A percentile compares a stretch with the other conserved stretches of the same genome.
phyloP scores from a whole-genome alignment of 2,113 vertebrate genomes.

The Neopipo cinnamomea region DNA sequence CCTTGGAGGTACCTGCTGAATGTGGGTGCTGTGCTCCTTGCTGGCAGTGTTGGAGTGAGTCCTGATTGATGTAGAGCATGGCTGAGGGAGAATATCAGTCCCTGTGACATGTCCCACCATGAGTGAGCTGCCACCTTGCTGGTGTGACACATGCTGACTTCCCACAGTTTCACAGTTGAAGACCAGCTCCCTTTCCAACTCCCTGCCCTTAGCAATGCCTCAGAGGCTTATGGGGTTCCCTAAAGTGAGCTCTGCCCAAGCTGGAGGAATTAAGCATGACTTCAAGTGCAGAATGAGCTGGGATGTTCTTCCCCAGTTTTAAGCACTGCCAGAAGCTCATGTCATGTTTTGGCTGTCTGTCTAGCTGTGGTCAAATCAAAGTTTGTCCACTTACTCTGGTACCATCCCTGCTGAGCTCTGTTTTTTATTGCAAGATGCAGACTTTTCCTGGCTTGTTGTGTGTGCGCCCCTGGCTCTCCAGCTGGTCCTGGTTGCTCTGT shows the following conservation, averaged over 20 bases:
- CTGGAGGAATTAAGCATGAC: background rate
- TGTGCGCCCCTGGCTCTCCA: background rate
- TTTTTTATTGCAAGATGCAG: background rate
- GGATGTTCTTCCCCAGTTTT: background rate
- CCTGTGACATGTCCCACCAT: background rate
- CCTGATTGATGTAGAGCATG: background rate
- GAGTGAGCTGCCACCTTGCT: background rate
- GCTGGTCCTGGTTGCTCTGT: background rate
- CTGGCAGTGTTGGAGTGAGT: background rate
- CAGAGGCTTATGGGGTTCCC: background rate
- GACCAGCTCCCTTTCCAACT: background rate
- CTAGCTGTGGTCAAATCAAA: background rate
- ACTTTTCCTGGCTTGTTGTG: background rate
- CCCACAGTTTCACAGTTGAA: background rate
- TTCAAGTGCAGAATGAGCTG: background rate
- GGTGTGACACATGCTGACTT: background rate
- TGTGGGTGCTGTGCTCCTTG: background rate
- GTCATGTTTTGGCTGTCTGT: background rate
- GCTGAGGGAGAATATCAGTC: background rate
- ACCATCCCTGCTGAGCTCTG: background rate
- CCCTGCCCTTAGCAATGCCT: background rate
- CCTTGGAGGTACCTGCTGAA: background rate
- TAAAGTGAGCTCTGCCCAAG: background rate
- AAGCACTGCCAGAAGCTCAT: background rate
- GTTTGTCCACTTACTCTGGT: background rate